Base-by-base conservation (phyloP, 2,797 vertebrate genomes). In the Nannoperca obscura region DNA sequence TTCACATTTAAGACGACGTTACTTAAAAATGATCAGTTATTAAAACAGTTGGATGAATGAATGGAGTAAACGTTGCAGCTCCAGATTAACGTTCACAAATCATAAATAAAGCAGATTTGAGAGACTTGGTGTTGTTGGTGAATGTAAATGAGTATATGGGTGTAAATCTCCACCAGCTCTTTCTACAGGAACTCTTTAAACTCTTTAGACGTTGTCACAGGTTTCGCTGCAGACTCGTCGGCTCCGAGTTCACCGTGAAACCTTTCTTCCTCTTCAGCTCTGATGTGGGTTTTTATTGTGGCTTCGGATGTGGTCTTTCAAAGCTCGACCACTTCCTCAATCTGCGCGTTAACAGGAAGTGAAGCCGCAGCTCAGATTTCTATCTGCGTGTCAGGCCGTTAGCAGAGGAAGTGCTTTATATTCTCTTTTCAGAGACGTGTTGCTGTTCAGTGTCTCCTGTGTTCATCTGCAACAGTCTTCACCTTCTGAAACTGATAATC, bases 271-370 rank as follows among this genome's bases (percentile, higher is more conserved):
- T 57, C 15, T 20, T 1, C 2, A 1, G 30, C 59, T 84, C 73
- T 78, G 67, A 87, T 93, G 87, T 84, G 85, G 85, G 24, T 27
- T 81, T 58, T 63, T 7, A 0, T 6, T 76, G 79, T n/a, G 73
- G 76, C 15, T 69, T 68, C 10, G 13, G 34, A 61, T 75, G 76
- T 53, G 53, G 80, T 76, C 22, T 32, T 44, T 72, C 14, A 40
- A 57, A 69, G 14, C 24, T 55, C 1, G 24, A 52, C 61, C 6
- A 76, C 87, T 91, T 93, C 91, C 85, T 81, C 82, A 65, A 6
- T 82, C 24, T 67, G n/a, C 11, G 71, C 34, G 17, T 64, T 17
- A 54, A 69, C 65, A 78, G 80, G 86, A 93, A 92, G 82, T 71
- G 44, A 74, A 87, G 80, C 67, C 55, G 0, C 60, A 64, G 78